Percentiles rank a stretch among this genome's conserved stretches.
These are phyloP conservation scores for Champsocephalus esox DNA, from an alignment of 2,797 vertebrate genomes.

Conservation along the genomic window DNA sequence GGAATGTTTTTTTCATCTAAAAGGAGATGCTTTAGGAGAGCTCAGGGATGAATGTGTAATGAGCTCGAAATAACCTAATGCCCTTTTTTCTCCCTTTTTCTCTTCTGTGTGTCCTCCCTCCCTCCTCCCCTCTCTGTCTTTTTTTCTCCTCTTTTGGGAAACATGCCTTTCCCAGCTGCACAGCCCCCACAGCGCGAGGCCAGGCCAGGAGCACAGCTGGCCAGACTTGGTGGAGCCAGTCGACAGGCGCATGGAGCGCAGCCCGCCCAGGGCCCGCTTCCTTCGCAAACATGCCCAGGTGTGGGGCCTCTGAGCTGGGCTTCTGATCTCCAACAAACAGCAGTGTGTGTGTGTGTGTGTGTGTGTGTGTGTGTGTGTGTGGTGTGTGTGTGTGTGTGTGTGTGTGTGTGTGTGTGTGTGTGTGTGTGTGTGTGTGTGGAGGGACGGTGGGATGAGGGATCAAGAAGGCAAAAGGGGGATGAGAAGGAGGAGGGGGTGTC, in stretches of 20 bases:
- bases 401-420: constrained; percentile 73
- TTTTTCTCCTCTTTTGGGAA: constrained; percentile 86
- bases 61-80: constrained; percentile 84
- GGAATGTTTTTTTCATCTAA: constrained; percentile 64
- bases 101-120: constrained; percentile 73
- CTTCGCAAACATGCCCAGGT: constrained; percentile 91
- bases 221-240: constrained; percentile 91
- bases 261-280: constrained; percentile 89
- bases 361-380: too few relatives aligned
- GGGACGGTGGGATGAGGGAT: constrained; percentile 79
- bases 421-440: constrained; percentile 55
- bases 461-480: constrained; percentile 73
- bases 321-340: constrained; percentile 86
- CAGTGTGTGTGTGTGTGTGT: constrained; percentile 16
- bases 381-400: neutral
- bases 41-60: constrained; percentile 82
- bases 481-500: constrained; percentile 41
- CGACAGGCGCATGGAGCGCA: constrained; percentile 89
- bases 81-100: constrained; percentile 71
- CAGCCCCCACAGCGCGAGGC: constrained; percentile 89
- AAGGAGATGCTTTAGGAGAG: constrained; percentile 71
- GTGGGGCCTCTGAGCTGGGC: constrained; percentile 87
- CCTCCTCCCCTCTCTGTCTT: constrained; percentile 69
- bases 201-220: constrained; percentile 89
- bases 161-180: constrained; percentile 90